A percentile compares a stretch with the other conserved stretches of the same genome.
Evolutionary conservation across 2,113 vertebrate genomes (phyloP).

Genomic region (Menura novaehollandiae): DNA sequence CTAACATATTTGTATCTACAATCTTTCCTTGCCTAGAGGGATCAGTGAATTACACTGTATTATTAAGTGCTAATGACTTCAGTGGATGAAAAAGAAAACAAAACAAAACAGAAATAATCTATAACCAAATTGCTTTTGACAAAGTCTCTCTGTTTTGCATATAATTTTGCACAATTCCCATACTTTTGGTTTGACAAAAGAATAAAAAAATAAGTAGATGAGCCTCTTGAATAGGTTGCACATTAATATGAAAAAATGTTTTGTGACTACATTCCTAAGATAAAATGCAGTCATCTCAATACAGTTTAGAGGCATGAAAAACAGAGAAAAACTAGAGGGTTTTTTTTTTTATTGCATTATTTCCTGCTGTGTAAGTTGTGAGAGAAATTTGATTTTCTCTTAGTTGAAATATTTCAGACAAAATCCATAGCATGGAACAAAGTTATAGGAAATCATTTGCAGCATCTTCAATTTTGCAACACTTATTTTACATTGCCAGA

Average conservation of each 20-base stretch:
- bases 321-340: not conserved
- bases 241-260: not conserved
- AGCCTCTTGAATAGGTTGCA: not conserved
- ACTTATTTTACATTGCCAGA: not conserved
- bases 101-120: not conserved
- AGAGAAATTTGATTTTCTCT: not conserved
- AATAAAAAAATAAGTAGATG: not conserved
- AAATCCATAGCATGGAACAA: not conserved
- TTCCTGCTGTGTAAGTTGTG: not conserved
- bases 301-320: not conserved
- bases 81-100: not conserved
- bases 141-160: not conserved
- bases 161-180: not conserved
- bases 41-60: not conserved
- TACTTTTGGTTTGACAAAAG: not conserved
- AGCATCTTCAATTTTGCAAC: not conserved
- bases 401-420: not conserved
- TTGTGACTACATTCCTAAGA: not conserved
- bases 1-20: not conserved
- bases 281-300: not conserved
- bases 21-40: not conserved
- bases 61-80: constrained; percentile 12
- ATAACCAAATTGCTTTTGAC: not conserved
- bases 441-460: not conserved
- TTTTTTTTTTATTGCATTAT: not conserved